Evolutionary conservation across 2,797 vertebrate genomes (phyloP).

Genomic region (Microctenopoma steveboyesi): DNA sequence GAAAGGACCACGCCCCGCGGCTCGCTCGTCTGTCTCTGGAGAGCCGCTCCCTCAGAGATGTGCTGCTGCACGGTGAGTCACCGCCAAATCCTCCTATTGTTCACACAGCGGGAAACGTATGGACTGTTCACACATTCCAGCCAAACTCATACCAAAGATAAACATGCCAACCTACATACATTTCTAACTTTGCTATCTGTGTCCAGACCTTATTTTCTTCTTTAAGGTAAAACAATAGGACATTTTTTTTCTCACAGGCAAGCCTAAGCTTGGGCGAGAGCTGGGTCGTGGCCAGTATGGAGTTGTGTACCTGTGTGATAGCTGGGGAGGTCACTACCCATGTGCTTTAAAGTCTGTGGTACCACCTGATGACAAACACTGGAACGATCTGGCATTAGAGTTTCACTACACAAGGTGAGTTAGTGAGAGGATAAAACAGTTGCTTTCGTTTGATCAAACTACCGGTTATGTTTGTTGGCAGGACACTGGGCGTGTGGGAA

Average conservation of each 20-base stretch:
- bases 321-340: slow-evolving; percentile 93
- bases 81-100: background rate
- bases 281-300: slow-evolving; percentile 97
- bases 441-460: background rate
- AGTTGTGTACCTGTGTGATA: slow-evolving; percentile 96
- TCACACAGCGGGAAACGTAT: background rate
- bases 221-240: background rate
- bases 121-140: background rate
- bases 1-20: slow-evolving; percentile 95
- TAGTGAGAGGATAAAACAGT: background rate
- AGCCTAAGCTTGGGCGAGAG: slow-evolving; percentile 94
- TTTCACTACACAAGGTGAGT: slow-evolving; percentile 97
- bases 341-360: slow-evolving; percentile 98
- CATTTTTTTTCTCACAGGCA: slow-evolving; percentile 79
- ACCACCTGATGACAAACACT: slow-evolving; percentile 98
- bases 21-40: slow-evolving; percentile 94
- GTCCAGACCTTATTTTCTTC: background rate
- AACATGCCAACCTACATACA: background rate
- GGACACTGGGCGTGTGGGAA: background rate
- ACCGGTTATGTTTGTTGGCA: background rate
- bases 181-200: background rate
- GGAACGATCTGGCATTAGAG: slow-evolving; percentile 97
- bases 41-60: slow-evolving; percentile 94
- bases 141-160: background rate
- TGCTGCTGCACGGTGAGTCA: slow-evolving; percentile 90